Percentiles rank a stretch among this genome's conserved stretches.
Evolutionary conservation across 2,113 vertebrate species (phyloP).

Genomic region (Calidris pugnax): DNA sequence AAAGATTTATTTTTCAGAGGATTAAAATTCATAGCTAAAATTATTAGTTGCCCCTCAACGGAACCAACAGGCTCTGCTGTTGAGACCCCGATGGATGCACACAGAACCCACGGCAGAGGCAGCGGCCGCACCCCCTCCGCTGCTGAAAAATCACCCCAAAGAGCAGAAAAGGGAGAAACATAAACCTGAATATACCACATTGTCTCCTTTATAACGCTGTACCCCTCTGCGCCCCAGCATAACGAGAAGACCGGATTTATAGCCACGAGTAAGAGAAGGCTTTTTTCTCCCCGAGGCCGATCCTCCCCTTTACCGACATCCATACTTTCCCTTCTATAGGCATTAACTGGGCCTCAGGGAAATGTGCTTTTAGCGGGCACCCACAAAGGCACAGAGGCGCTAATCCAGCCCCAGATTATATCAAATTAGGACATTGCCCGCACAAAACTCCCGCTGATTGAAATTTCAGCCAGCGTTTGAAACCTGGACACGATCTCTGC

Average conservation of each 20-base stretch:
- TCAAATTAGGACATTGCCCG: background rate
- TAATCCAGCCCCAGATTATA: slow-evolving; percentile 36
- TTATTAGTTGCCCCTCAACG: background rate
- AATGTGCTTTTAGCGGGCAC: background rate
- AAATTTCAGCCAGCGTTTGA: slow-evolving; percentile 22
- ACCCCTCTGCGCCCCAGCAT: background rate
- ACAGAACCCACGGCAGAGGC: background rate
- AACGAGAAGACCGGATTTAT: background rate
- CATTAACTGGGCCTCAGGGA: background rate
- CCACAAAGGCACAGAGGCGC: background rate
- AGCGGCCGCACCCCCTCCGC: background rate
- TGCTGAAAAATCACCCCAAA: background rate
- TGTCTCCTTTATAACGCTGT: background rate
- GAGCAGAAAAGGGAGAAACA: background rate
- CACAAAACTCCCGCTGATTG: background rate
- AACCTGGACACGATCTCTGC: slow-evolving; percentile 6
- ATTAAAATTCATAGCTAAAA: background rate
- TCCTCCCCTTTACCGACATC: background rate
- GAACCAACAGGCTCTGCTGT: background rate
- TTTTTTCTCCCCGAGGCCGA: background rate
- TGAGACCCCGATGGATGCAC: background rate
- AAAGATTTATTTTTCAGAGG: slow-evolving; percentile 19
- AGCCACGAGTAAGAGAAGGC: background rate
- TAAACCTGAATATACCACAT: background rate
- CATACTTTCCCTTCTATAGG: background rate